A percentile compares a stretch with the other conserved stretches of the same genome.
Evolutionary conservation across 2,797 vertebrate genomes (phyloP).

Genomic region (Eurystomus glaucurus): DNA sequence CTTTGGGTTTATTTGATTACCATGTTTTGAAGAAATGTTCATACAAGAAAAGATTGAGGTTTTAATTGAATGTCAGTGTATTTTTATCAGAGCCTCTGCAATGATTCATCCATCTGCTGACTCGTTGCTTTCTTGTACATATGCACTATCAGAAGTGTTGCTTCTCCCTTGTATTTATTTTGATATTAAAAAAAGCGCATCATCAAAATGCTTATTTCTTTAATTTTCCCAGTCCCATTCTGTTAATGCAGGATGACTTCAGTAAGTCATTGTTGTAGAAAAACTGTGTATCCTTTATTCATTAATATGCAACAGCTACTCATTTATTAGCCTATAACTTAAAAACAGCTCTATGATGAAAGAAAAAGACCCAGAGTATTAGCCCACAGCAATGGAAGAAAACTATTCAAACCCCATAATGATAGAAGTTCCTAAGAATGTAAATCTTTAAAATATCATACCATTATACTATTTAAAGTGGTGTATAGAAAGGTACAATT

Average conservation of each 20-base stretch:
- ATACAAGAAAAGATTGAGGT: neutral
- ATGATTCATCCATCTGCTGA: neutral
- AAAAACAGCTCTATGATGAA: neutral
- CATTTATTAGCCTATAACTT: neutral
- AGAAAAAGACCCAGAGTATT: neutral
- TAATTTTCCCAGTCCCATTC: neutral
- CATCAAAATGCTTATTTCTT: neutral
- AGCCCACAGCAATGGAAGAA: neutral
- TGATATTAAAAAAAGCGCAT: neutral
- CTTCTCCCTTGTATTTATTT: neutral
- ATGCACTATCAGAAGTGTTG: neutral
- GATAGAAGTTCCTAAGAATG: neutral
- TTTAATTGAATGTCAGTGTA: neutral
- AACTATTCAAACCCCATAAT: neutral
- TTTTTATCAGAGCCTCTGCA: neutral
- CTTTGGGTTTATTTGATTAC: neutral
- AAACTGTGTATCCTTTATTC: neutral
- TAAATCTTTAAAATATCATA: neutral
- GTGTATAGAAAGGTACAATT: neutral
- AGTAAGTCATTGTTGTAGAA: neutral
- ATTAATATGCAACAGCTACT: neutral
- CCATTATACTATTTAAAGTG: neutral
- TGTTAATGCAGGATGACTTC: neutral
- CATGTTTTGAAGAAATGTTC: neutral
- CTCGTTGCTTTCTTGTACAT: neutral